Conservation (phyloP, 1,140 invertebrate genomes). For the Sipha flava region DNA sequence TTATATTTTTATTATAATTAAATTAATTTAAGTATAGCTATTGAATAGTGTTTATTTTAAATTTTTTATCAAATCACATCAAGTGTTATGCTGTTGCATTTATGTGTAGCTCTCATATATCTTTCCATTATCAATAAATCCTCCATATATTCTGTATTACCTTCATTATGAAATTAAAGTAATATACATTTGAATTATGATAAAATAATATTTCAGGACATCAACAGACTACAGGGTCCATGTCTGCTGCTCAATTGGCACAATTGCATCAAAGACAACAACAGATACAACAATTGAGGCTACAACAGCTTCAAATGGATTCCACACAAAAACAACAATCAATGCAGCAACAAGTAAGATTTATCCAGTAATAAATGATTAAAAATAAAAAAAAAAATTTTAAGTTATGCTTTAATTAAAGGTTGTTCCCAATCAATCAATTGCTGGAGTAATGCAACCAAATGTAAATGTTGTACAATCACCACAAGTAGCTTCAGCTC, state of each 20-base stretch:
- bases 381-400: background rate
- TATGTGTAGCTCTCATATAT: too few species aligned
- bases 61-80: background rate
- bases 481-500: conserved; percentile 36
- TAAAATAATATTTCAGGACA: background rate
- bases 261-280: conserved; percentile 40
- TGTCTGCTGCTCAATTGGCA: conserved; percentile 35
- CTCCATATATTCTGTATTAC: too few species aligned
- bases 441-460: conserved; percentile 20
- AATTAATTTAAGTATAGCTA: too few species aligned
- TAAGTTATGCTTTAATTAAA: background rate
- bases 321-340: conserved; percentile 34
- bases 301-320: conserved; percentile 34
- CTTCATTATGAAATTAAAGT: too few species aligned
- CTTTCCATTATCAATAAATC: too few species aligned
- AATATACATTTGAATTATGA: too few species aligned
- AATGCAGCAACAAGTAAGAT: conserved; percentile 27
- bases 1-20: too few species aligned
- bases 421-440: conserved; percentile 35
- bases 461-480: conserved; percentile 35
- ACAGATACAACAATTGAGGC: conserved; percentile 36
- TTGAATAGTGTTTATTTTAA: too few species aligned
- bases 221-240: conserved; percentile 37
- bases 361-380: background rate
- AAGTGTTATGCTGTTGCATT: too few species aligned